phyloP scores from a whole-genome alignment of 1,140 invertebrate species.

The Streblospio benedicti region DNA sequence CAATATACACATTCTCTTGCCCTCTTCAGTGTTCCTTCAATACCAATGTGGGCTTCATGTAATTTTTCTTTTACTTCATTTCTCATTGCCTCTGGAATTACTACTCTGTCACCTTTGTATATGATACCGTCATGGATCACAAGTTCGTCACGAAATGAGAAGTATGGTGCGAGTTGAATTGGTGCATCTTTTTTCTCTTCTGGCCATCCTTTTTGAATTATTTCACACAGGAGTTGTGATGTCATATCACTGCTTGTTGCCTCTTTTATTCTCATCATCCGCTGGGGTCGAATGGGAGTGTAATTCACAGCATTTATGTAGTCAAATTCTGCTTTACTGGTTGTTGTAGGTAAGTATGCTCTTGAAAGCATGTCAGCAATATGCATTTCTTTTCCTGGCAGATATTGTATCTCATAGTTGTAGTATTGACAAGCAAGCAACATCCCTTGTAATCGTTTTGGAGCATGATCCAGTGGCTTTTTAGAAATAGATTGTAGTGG shows the following conservation, averaged over 20 bases:
- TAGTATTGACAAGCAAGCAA: constrained; percentile 43
- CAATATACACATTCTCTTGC: no score
- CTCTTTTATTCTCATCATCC: background rate
- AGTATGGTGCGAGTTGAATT: background rate
- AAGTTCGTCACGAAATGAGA: constrained; percentile 1
- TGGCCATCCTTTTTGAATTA: background rate
- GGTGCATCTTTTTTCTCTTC: background rate
- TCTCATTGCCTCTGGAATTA: background rate
- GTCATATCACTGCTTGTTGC: background rate
- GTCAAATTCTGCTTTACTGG: background rate
- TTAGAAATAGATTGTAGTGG: constrained; percentile 41
- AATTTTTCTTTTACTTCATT: background rate
- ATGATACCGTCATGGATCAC: constrained; percentile 4
- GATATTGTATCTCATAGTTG: constrained; percentile 43
- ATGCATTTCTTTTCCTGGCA: constrained; percentile 39
- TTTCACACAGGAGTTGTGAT: background rate
- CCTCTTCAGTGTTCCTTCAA: no score
- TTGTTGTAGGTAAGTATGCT: background rate
- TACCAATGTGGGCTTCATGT: background rate
- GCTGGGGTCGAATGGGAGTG: background rate
- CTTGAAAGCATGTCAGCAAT: constrained; percentile 35
- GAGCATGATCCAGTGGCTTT: constrained; percentile 41
- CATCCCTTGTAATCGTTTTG: constrained; percentile 45
- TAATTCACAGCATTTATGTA: background rate
- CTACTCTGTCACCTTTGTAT: background rate